A percentile compares a stretch with the other conserved stretches of the same genome.
Evolutionary conservation across 2,888 invertebrate genomes (phyloP).

Genomic region (Drosophila suboccidentalis): DNA sequence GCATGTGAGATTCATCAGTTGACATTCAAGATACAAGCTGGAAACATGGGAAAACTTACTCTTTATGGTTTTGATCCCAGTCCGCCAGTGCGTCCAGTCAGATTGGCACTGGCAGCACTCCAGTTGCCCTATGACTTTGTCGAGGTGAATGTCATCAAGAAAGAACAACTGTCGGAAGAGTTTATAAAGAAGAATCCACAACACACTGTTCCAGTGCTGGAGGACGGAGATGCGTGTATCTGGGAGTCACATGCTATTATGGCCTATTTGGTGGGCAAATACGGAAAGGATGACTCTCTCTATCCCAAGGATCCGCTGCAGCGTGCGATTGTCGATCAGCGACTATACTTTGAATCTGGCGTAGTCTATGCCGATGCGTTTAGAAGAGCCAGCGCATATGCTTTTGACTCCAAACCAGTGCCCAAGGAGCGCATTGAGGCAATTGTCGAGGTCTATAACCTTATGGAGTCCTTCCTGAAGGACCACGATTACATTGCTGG

Average conservation of each 20-base stretch:
- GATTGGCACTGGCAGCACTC: constrained; percentile 86
- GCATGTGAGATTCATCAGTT: background rate
- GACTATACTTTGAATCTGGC: constrained; percentile 45
- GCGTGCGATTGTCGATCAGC: constrained; percentile 71
- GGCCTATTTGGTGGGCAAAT: constrained; percentile 77
- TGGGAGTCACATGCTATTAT: constrained; percentile 83
- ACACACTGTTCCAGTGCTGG: constrained; percentile 80
- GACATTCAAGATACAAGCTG: background rate
- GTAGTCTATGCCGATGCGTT: constrained; percentile 29
- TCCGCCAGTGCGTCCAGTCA: constrained; percentile 88
- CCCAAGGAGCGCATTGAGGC: constrained; percentile 46
- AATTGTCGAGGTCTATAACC: constrained; percentile 37
- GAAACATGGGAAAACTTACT: constrained; percentile 60
- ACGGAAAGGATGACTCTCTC: constrained; percentile 70
- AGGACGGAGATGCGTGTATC: constrained; percentile 72
- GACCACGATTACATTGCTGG: constrained; percentile 56
- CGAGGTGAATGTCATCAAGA: constrained; percentile 46
- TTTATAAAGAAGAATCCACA: constrained; percentile 81
- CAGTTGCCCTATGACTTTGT: constrained; percentile 86
- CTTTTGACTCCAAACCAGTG: constrained; percentile 25
- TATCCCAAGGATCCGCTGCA: constrained; percentile 78
- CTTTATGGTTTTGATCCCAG: constrained; percentile 84
- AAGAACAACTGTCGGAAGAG: constrained; percentile 64
- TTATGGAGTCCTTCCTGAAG: constrained; percentile 54
- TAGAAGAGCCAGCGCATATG: background rate